These are phyloP conservation scores for Arion vulgaris DNA, from an alignment of 1,140 invertebrate species.

Conservation along the genomic window DNA sequence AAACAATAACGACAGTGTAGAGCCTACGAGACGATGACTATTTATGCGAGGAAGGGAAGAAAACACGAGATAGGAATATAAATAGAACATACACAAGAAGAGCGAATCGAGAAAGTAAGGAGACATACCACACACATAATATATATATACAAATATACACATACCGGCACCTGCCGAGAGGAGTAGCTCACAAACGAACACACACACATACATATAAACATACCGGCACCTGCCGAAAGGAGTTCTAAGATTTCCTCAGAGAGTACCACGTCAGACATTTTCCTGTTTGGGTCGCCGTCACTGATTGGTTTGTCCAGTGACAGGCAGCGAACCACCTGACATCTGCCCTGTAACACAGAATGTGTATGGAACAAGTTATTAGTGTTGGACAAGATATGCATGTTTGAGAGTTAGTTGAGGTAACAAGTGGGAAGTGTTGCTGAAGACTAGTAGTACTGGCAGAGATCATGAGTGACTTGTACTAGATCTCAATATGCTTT, in stretches of 20 bases:
- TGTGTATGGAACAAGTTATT: background rate
- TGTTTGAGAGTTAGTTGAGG: background rate
- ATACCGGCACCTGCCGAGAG: too few relatives aligned
- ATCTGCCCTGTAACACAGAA: slow-evolving; percentile 51
- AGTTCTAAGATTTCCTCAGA: slow-evolving; percentile 54
- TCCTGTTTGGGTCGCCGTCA: slow-evolving; percentile 11
- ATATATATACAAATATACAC: too few relatives aligned
- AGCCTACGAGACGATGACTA: too few relatives aligned
- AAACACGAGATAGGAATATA: too few relatives aligned
- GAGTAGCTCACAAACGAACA: background rate
- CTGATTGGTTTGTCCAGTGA: slow-evolving; percentile 33
- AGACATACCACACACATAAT: too few relatives aligned
- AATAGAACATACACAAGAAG: too few relatives aligned
- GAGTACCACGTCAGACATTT: slow-evolving; percentile 37
- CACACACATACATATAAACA: background rate
- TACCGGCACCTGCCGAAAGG: slow-evolving; percentile 8
- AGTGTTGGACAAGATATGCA: background rate
- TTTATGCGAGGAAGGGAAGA: too few relatives aligned
- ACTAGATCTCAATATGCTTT: too few relatives aligned
- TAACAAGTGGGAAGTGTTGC: background rate
- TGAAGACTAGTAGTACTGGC: too few relatives aligned
- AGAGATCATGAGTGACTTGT: too few relatives aligned
- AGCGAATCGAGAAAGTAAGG: too few relatives aligned
- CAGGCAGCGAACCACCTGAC: slow-evolving; percentile 51
- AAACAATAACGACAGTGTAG: too few relatives aligned